Base-by-base conservation (phyloP, 2,113 vertebrate species). In the Nanorana parkeri region DNA sequence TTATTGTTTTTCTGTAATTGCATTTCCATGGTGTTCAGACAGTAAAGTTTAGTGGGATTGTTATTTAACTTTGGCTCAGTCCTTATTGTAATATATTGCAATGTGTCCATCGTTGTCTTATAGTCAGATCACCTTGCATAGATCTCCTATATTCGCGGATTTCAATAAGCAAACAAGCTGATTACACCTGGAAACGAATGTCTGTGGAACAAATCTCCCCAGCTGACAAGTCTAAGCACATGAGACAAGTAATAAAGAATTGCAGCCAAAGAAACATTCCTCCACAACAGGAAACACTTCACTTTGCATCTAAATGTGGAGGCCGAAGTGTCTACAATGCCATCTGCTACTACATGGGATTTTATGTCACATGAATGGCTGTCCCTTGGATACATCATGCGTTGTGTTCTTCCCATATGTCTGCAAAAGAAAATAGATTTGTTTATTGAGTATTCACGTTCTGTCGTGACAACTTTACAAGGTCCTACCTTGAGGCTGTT, bases 341-440 rank as follows among this genome's bases (percentile, higher is more conserved):
- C 81, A 54, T 69, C 81, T 87, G 77, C 64, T 80, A 74, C 51
- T 77, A 13, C 73, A 47, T 73, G 83, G 68, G 36, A 78, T 84
- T 20, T 85, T 16, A 20, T 32, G 56, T 5, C 26, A 78, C 58
- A 77, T 83, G 80, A 73, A 11, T 69, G 86, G 65, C 68, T 71
- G 32, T 85, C 84, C 81, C 88, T 84, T 87, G 84, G 84, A 75
- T 81, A 4, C 21, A 84, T 55, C 77, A 72, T 56, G 83, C 68
- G 85, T 58, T 4, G 84, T 85, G 84, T 3, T 0, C 41, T 26
- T 21, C 41, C 87, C 84, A 71, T 85, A 85, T 88, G 86, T 83
- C 86, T 89, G 76, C 80, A 6, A 87, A 87, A 87, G 79, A 87
- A 87, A 83, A 23, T 32, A 67, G 32, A 32, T 24, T 15, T 29